Base-by-base conservation (phyloP, 2,113 vertebrate species). In the Cisticola juncidis region DNA sequence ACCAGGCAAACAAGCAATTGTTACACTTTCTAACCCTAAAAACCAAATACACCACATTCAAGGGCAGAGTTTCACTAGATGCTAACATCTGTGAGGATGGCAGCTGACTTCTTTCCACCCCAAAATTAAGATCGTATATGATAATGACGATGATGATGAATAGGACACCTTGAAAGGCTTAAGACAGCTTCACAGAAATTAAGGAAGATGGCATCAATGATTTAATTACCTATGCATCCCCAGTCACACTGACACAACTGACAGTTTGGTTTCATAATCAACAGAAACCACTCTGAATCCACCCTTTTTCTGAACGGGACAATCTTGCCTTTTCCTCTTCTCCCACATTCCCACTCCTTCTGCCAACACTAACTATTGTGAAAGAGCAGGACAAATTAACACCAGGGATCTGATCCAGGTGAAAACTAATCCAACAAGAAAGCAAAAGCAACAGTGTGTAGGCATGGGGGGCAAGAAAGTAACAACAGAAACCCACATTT, bases 351-450 rank as follows among this genome's bases (percentile, higher is more conserved):
- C 62, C 21, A 12, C 35, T 92, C 62, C 68, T 83, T 38, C 50
- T 86, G 86, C 91, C 90, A 96, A 78, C 42, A 33, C 28, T 25
- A 77, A 74, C 64, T 58, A 15, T 90, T 94, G 86, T 73, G 94
- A 54, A 95, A 95, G 69, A 48, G 54, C 50, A 88, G 33, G 57
- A 86, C 47, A 93, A 93, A 93, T 33, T 64, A 51, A 86, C 51
- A 62, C 4, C 26, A 31, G 23, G 40, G 71, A 88, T 31, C n/a
- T 25, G 26, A 88, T 47, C 74, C 71, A 81, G 85, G 72, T 92
- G 72, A 90, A 92, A 94, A 92, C 51, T 17, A 83, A 93, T n/a
- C 47, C 31, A 86, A 38, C 42, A 14, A 64, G 77, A 84, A 82
- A 77, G 51, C 35, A 93, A 90, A 88, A 45, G 56, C 60, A 77